Base-by-base conservation (phyloP, 2,888 invertebrate genomes). In the Limnephilus auricula region DNA sequence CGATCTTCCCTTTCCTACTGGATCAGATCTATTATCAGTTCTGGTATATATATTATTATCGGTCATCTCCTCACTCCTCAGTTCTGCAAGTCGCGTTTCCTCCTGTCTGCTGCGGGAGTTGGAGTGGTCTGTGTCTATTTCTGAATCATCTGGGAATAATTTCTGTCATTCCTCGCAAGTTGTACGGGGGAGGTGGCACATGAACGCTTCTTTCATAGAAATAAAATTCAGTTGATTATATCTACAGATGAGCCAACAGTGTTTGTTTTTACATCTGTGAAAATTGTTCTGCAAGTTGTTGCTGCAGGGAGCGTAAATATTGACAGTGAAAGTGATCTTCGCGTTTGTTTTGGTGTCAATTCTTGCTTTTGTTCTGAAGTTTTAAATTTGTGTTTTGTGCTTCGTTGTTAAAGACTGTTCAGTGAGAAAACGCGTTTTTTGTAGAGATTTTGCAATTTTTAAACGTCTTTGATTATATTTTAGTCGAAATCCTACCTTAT, bases 81-180 rank as follows among this genome's bases (percentile, higher is more conserved):
- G 85, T 30, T 40, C 85, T n/a, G 40, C 40, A 30, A 40, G 25
- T 30, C 85, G 40, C 84, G 5, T 85, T 85, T 40, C 40, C n/a
- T 85, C n/a, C 25, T 30, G 25, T 40, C 37, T 37, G 25, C 84
- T n/a, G 84, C 85, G 85, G 12, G 85, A 40, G 85, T 45, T 45
- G n/a, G 85, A 85, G 85, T 85, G 85, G 37, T 79, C 79, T 25
- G 84, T 78, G 85, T 90, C 92, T 92, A 92, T 92, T 92, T 91
- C 86, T 50, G 92, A 82, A 32, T 79, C 89, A 50, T 84, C 79
- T 83, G 82, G 45, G 82, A 50, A 89, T 89, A 90, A 86, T 92
- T 90, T 89, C 92, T 92, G 91, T 92, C 92, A 92, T 92, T 90
- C 91, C 80, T 18, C 30, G 30, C 25, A 45, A 45, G 45, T n/a